Evolutionary conservation across 1,140 invertebrate species (phyloP).

Genomic region (Pachypsylla venusta): DNA sequence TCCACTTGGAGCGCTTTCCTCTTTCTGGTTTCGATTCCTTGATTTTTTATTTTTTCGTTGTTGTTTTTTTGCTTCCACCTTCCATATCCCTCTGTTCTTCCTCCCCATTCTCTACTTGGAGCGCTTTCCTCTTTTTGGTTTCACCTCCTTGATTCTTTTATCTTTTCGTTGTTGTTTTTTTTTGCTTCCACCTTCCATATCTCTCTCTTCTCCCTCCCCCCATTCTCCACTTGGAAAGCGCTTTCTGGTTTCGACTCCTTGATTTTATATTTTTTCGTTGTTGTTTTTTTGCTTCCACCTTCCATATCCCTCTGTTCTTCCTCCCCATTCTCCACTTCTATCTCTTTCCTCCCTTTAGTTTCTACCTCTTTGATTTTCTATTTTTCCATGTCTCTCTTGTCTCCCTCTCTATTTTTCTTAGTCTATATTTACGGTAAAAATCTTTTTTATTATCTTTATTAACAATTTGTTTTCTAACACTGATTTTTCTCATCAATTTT

Average conservation of each 20-base stretch:
- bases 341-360: slow-evolving; percentile 9
- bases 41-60: neutral
- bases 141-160: neutral
- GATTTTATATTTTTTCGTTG: neutral
- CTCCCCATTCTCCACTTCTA: slow-evolving; percentile 5
- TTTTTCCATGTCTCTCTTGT: neutral
- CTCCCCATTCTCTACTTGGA: neutral
- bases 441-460: neutral
- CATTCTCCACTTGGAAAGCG: neutral
- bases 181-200: neutral
- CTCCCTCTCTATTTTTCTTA: neutral
- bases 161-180: slow-evolving; percentile 3
- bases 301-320: slow-evolving; percentile 1
- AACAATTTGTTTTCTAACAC: neutral
- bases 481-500: neutral
- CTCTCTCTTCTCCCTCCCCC: neutral
- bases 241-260: too few relatives aligned
- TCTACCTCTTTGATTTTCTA: neutral
- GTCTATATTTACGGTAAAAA: neutral
- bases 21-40: neutral
- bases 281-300: slow-evolving; percentile 19
- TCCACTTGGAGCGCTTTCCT: neutral
- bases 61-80: neutral
- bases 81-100: neutral
- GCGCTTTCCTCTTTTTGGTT: neutral